Base-by-base conservation (phyloP, 2,113 vertebrate genomes). In the Sclerurus mexicanus region DNA sequence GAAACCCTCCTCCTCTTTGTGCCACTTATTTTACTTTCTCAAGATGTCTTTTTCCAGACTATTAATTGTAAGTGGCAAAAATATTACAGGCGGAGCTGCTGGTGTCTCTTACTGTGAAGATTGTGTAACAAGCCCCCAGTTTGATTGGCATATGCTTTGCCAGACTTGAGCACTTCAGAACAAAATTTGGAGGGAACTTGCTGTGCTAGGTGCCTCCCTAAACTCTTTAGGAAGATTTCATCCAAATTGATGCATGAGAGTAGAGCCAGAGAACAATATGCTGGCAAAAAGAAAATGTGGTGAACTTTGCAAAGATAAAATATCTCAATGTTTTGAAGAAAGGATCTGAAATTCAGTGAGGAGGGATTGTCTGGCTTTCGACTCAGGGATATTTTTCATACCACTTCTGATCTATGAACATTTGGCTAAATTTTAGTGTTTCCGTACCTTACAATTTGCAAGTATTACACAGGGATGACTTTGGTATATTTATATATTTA, bases 1-100 rank as follows among this genome's bases (percentile, higher is more conserved):
- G 96, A 96, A 97, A 97, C 93, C 88, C 92, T 93, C 95, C 92
- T 95, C 88, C 53, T 96, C 96, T 95, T 92, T 92, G 58, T 86
- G 88, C 85, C 89, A 87, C 96, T 88, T 94, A 79, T 92, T 95
- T 96, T 96, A 90, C 80, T 90, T 95, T 96, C 86, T 93, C 83
- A 90, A 75, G 86, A 88, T 93, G 76, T 71, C 42, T 92, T 88
- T 91, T 96, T 59, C 93, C 88, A 96, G 96, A 96, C 85, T 93
- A 87, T 95, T 96, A 92, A 95, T 95, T 95, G 88, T 91, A 92
- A 92, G 90, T 75, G 89, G 76, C 80, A 96, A 96, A 96, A 95
- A 94, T 94, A 95, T 94, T 94, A n/a, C 90, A 75, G 83, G 90
- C 14, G 1, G 85, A 88, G 85, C 82, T 87, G 87, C 75, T 76